phyloP scores from a whole-genome alignment of 2,113 vertebrate species.

The Marmota monax region DNA sequence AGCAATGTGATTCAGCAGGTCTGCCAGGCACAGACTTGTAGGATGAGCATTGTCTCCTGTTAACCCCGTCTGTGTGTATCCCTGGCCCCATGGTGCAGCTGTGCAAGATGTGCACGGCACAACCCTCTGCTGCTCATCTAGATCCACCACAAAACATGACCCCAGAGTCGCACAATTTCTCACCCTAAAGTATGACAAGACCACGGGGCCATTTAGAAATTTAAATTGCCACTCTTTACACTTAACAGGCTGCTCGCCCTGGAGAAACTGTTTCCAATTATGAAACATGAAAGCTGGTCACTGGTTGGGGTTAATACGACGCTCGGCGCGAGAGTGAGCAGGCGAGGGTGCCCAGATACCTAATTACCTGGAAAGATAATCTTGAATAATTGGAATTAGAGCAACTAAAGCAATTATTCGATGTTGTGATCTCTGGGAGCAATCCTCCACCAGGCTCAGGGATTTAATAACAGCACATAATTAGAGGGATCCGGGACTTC shows the following conservation, averaged over 20 bases:
- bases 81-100: background rate
- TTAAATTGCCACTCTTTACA: slow-evolving; percentile 67
- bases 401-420: slow-evolving; percentile 77
- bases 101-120: background rate
- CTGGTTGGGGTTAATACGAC: slow-evolving; percentile 17
- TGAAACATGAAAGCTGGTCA: slow-evolving; percentile 63
- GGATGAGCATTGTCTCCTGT: background rate
- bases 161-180: background rate
- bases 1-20: background rate
- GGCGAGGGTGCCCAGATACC: slow-evolving; percentile 58
- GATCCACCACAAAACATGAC: background rate
- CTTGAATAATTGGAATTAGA: slow-evolving; percentile 80
- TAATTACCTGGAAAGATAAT: slow-evolving; percentile 81
- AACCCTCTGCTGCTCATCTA: background rate
- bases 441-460: slow-evolving; percentile 30
- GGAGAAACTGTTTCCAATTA: slow-evolving; percentile 69
- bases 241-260: slow-evolving; percentile 54
- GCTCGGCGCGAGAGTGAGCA: background rate
- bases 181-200: background rate
- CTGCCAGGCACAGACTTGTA: background rate
- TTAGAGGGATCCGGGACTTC: slow-evolving; percentile 71
- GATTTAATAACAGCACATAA: slow-evolving; percentile 49
- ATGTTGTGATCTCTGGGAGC: slow-evolving; percentile 70
- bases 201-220: slow-evolving; percentile 46
- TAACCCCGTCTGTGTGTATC: background rate